Percentiles rank a stretch among this genome's conserved stretches.
Conservation (phyloP, 2,888 invertebrate genomes). For the Mimas tiliae region DNA sequence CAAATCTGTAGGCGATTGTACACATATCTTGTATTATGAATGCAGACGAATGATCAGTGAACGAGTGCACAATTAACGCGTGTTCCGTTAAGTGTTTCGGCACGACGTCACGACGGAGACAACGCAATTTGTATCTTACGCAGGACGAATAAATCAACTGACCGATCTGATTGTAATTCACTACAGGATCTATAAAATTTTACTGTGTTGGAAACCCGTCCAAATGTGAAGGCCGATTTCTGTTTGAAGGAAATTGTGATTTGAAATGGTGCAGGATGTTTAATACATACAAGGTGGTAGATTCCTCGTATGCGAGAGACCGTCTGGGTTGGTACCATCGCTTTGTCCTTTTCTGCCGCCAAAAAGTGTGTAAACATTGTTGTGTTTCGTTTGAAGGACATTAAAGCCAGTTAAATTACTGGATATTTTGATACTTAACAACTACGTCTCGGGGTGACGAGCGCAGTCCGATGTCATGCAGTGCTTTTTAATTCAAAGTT, state of each 20-base stretch:
- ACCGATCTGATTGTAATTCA: not conserved
- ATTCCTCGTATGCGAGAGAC: too few species aligned
- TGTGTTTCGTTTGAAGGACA: too few species aligned
- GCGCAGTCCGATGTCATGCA: too few species aligned
- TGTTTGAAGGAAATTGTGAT: not conserved
- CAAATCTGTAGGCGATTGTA: not conserved
- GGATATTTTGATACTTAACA: too few species aligned
- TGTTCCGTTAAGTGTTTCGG: constrained; percentile 32
- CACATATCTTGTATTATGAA: constrained; percentile 15
- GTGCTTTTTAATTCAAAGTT: too few species aligned
- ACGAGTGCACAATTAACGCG: constrained; percentile 41
- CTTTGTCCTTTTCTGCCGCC: too few species aligned
- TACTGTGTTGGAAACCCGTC: not conserved
- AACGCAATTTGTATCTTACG: constrained; percentile 29
- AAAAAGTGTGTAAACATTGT: too few species aligned
- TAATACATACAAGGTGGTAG: too few species aligned
- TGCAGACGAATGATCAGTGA: constrained; percentile 41
- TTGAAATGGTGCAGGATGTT: not conserved
- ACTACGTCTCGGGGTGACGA: too few species aligned
- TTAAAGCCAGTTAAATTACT: too few species aligned
- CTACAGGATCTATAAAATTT: constrained; percentile 18
- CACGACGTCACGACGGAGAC: constrained; percentile 36
- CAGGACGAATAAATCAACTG: constrained; percentile 25
- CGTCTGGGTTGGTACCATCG: too few species aligned
- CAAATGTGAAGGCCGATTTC: constrained; percentile 14